Base-by-base conservation (phyloP, 1,140 invertebrate genomes). In the Nylanderia fulva region DNA sequence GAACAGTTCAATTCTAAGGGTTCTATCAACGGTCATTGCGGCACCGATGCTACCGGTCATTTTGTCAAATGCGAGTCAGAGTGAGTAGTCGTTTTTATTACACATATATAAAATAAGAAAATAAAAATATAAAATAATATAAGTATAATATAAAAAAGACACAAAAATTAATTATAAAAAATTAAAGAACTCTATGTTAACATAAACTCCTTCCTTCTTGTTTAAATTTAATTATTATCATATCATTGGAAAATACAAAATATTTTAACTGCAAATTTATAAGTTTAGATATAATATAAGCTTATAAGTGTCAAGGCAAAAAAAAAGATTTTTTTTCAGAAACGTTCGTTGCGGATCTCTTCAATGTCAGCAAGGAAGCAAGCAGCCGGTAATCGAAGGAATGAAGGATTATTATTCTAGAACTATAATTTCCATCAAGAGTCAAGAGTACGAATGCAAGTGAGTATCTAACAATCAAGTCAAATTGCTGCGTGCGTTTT, bases 1-100 rank as follows among this genome's bases (percentile, higher is more conserved):
- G 97, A 98, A 84, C 97, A 98, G 92, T 99, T 99, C 94, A 99
- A 99, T 94, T 97, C 98, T 0, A 98, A 99, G 91, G 99, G 99
- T 13, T 98, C 98, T 5, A 97, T 98, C 69, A 98, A 97, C 89
- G 99, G 98, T 0, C 98, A 99, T 93, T 99, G 98, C 94, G 98
- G 98, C 1, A 96, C 96, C 61, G 97, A 99, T 92, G 89, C 93
- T 18, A 96, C 96, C 86, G 98, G 98, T 33, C 96, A 97, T 92
- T 98, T 96, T 93, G 95, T 98, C 88, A 99, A 98, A 95, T 99
- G 98, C 95, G 97, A 97, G 64, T 95, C 96, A 86, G 97, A 98
- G 97, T 98, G 95, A 97, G 98, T 97, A 88, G n/a, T 58, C 7
- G 21, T 27, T 54, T 8, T 64, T 33, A 1, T 58, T 29, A 27